These are phyloP conservation scores for Drosophila pandora DNA, from an alignment of 1,140 invertebrate genomes.

Conservation along the genomic window DNA sequence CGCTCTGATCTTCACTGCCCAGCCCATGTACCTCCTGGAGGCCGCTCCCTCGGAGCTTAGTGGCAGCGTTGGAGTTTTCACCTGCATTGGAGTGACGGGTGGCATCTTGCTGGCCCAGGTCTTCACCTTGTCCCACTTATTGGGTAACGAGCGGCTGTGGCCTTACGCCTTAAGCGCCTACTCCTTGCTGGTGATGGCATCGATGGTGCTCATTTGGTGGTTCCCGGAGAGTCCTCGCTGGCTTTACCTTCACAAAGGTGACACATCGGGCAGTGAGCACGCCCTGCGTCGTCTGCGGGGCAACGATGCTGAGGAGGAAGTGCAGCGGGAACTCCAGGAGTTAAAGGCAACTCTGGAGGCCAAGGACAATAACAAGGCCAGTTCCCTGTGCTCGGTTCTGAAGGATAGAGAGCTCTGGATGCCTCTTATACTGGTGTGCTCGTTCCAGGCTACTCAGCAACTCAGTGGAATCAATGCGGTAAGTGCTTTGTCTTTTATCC, in stretches of 20 bases:
- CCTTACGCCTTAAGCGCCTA: constrained; percentile 88
- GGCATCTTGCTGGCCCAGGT: constrained; percentile 93
- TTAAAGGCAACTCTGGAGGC: constrained; percentile 52
- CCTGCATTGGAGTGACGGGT: constrained; percentile 92
- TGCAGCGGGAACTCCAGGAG: constrained; percentile 83
- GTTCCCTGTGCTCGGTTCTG: constrained; percentile 85
- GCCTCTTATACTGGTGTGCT: constrained; percentile 89
- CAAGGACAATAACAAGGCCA: constrained; percentile 14
- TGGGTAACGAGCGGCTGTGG: constrained; percentile 87
- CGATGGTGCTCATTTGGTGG: constrained; percentile 86
- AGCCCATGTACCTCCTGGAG: constrained; percentile 94
- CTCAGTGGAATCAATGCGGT: constrained; percentile 94
- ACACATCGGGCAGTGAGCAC: constrained; percentile 86
- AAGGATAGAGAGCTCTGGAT: constrained; percentile 85
- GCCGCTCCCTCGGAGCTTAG: constrained; percentile 89
- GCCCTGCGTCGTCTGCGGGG: constrained; percentile 50
- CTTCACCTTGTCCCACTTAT: constrained; percentile 56
- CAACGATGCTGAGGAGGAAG: constrained; percentile 23
- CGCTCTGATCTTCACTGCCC: constrained; percentile 90
- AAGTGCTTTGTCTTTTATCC: constrained; percentile 58
- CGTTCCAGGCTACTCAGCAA: constrained; percentile 92
- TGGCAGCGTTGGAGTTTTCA: constrained; percentile 92
- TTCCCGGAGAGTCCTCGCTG: constrained; percentile 94
- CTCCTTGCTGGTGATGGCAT: constrained; percentile 85
- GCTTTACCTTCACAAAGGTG: constrained; percentile 88